Evolutionary conservation across 2,888 invertebrate species (phyloP), one percentile per base, ranked within the genome.

Genomic region (Leptarthrus brevirostris): DNA sequence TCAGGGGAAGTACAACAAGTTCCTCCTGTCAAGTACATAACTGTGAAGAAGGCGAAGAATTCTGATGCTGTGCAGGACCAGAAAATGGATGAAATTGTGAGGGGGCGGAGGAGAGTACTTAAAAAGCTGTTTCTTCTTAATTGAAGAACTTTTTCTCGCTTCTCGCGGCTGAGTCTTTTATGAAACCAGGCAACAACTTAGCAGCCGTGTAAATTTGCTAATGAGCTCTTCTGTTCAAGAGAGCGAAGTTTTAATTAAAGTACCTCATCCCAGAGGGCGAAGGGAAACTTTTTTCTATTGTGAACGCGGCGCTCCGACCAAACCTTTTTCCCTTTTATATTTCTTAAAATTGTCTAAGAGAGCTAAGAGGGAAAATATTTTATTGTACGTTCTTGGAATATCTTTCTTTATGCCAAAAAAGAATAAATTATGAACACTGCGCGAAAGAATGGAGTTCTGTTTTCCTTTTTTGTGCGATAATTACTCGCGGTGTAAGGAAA

Each of bases 191-290:
- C 53, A 70, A 70, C 52, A 70, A 70, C 53, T 70, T 70, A 70
- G 70, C 52, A 53, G 53, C 70, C 70, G 70, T 53, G 70, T 70
- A 70, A 70, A 70, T 70, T 70, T 70, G 70, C 70, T 70, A 70
- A 70, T 70, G 70, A 70, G 70, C 70, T 49, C 70, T 70, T 70
- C 70, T 70, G 70, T 53, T 70, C 70, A 70, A 70, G 70, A 70
- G 70, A 70, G 70, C 52, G 53, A 70, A 70, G 70, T 70, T 70
- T 70, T 70, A 70, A 70, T 70, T 70, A 70, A 70, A 52, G 66
- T 18, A 47, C 26, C 49, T n/a, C 66, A 26, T 44, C 14, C 61
- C 66, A 18, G 10, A 3, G 26, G 20, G 10, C 26, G n/a, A n/a
- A 24, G 26, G 30, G 10, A 18, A 22, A 6, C 20, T 66, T 66